phyloP scores from a whole-genome alignment of 2,797 vertebrate genomes.

The Pseudotriccus pelzelni region DNA sequence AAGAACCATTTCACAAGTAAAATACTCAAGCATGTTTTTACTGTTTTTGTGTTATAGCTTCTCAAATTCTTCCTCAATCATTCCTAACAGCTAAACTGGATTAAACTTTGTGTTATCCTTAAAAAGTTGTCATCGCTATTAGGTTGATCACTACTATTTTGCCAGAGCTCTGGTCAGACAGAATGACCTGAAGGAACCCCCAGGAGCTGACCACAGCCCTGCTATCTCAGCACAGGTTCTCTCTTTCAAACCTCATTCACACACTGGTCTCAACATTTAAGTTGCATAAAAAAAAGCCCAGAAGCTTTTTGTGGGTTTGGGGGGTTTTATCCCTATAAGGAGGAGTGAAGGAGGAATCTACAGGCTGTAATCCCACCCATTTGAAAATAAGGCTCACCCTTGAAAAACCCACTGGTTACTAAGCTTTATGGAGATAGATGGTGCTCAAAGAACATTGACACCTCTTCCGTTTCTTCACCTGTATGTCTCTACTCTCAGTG shows the following conservation, averaged over 20 bases:
- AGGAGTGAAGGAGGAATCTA: neutral
- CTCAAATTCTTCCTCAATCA: neutral
- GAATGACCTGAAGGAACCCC: neutral
- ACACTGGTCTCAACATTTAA: neutral
- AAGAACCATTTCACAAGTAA: neutral
- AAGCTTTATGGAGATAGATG: neutral
- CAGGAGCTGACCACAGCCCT: neutral
- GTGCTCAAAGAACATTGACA: neutral
- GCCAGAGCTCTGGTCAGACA: neutral
- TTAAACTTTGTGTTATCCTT: neutral
- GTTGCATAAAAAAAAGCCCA: neutral
- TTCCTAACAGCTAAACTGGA: neutral
- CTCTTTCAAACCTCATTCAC: too few species aligned
- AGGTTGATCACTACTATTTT: neutral
- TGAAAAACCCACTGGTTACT: neutral
- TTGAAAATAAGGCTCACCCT: neutral
- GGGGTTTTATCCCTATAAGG: too few species aligned
- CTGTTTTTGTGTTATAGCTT: neutral
- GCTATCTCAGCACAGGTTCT: neutral
- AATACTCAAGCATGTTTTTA: neutral
- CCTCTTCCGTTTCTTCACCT: neutral
- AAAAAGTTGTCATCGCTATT: neutral
- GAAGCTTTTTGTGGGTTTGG: neutral
- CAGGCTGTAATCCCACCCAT: neutral
- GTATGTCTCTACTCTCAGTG: neutral